Evolutionary conservation across 2,888 invertebrate genomes (phyloP).

Genomic region (Drosophila buzzatii): DNA sequence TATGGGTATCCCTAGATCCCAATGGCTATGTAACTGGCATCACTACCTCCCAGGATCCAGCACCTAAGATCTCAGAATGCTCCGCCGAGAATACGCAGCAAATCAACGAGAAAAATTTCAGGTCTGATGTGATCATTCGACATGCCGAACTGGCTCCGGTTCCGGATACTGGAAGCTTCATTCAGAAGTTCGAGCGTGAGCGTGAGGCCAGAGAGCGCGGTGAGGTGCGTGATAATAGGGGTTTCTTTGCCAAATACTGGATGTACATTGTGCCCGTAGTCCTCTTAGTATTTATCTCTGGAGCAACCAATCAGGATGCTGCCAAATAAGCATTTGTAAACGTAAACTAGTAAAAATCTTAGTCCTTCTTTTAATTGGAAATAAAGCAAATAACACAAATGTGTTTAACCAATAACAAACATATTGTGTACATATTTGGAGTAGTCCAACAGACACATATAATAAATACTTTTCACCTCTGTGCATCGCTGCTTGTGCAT

Average conservation of each 20-base stretch:
- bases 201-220: constrained; percentile 95
- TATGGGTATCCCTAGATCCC: constrained; percentile 93
- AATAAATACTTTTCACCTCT: too few relatives aligned
- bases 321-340: constrained; percentile 62
- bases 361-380: constrained; percentile 16
- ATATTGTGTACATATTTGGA: not conserved
- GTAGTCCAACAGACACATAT: too few relatives aligned
- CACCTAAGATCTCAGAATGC: constrained; percentile 83
- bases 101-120: constrained; percentile 86
- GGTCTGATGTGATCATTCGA: constrained; percentile 91
- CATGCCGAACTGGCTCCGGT: constrained; percentile 93
- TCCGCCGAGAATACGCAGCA: constrained; percentile 42
- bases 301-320: constrained; percentile 93
- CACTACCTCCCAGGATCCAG: constrained; percentile 86
- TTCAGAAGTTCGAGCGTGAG: constrained; percentile 96
- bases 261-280: constrained; percentile 99
- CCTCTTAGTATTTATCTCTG: constrained; percentile 95
- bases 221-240: constrained; percentile 96
- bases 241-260: constrained; percentile 99
- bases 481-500: not conserved
- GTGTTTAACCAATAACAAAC: constrained; percentile 8
- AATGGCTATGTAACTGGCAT: constrained; percentile 92
- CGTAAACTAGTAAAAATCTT: constrained; percentile 16
- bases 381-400: constrained; percentile 10
- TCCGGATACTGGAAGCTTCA: constrained; percentile 98